These are phyloP conservation scores for Lagodon rhomboides DNA, from an alignment of 2,797 vertebrate species.

Conservation along the genomic window DNA sequence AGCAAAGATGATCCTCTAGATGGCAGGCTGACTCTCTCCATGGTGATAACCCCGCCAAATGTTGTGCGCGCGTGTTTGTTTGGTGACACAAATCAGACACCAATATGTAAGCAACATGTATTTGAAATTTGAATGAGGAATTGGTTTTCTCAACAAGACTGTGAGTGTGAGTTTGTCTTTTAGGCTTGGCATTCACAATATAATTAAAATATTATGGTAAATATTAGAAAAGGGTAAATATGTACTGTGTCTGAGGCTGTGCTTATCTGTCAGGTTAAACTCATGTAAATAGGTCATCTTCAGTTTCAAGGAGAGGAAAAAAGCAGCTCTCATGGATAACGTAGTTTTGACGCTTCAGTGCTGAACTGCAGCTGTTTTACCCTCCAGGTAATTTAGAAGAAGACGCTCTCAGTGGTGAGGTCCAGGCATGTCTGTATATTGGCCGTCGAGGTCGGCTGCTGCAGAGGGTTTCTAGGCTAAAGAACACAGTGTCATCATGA, in stretches of 20 bases:
- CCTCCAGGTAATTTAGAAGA: background rate
- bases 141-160: no score
- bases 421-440: conserved; percentile 19
- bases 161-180: background rate
- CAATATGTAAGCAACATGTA: background rate
- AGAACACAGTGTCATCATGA: conserved; percentile 53
- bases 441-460: conserved; percentile 14
- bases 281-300: background rate
- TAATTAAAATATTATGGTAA: background rate
- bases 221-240: background rate
- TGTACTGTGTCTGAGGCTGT: background rate
- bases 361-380: background rate
- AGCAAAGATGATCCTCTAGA: conserved; percentile 64
- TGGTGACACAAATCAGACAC: conserved; percentile 2
- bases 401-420: background rate
- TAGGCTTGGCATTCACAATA: background rate
- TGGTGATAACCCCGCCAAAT: background rate
- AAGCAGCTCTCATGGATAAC: background rate
- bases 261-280: background rate
- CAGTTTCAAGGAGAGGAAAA: background rate
- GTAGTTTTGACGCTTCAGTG: background rate
- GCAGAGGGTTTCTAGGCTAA: background rate
- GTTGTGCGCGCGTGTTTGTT: background rate
- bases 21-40: conserved; percentile 56
- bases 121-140: no score